These are phyloP conservation scores for Festucalex cinctus DNA, from an alignment of 2,113 vertebrate genomes.

Conservation along the genomic window DNA sequence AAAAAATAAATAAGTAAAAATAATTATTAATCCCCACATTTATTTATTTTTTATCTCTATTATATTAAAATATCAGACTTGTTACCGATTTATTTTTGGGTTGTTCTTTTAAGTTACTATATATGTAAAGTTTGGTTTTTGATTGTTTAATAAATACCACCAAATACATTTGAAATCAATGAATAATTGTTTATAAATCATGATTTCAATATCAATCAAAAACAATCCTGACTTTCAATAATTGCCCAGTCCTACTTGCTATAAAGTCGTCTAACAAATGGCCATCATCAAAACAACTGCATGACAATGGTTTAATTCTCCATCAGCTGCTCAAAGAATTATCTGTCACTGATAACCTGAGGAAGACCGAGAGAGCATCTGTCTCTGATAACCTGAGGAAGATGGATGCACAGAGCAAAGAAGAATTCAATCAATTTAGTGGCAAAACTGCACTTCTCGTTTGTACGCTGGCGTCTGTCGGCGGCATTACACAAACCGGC, in stretches of 20 bases:
- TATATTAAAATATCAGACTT: too few relatives aligned
- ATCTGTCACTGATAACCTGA: neutral
- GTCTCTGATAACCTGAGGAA: too few relatives aligned
- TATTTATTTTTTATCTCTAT: too few relatives aligned
- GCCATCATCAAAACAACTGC: neutral
- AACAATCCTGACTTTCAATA: neutral
- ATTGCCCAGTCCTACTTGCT: neutral
- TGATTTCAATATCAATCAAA: too few relatives aligned
- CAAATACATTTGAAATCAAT: too few relatives aligned
- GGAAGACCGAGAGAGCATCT: too few relatives aligned
- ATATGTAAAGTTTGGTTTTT: neutral
- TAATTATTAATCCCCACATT: too few relatives aligned
- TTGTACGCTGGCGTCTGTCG: neutral
- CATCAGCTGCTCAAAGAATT: neutral
- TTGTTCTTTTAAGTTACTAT: too few relatives aligned
- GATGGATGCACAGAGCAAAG: too few relatives aligned
- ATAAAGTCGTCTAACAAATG: neutral
- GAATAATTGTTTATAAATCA: too few relatives aligned
- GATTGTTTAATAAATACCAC: neutral
- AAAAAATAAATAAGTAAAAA: too few relatives aligned
- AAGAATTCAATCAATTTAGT: neutral
- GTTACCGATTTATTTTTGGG: too few relatives aligned
- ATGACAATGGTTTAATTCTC: neutral
- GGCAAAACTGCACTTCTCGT: neutral
- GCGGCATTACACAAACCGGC: neutral